Base-by-base conservation (phyloP, 2,888 invertebrate genomes). In the Cancer borealis region DNA sequence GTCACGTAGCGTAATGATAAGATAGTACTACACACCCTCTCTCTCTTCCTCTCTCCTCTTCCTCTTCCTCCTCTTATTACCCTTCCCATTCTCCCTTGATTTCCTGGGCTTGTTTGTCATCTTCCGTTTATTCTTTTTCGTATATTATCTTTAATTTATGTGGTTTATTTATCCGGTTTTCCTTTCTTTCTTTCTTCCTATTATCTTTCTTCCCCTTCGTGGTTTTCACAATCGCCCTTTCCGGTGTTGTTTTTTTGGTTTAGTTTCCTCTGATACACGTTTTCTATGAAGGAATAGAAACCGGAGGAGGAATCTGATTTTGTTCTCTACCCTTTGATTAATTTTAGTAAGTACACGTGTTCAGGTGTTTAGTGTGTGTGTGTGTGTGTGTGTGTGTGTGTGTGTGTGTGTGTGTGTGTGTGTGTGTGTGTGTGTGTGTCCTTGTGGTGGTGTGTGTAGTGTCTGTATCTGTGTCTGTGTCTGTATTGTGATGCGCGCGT, bases 371-470 rank as follows among this genome's bases (percentile, higher is more conserved):
- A 8, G 39, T 39, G 39, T 39, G 2, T 39, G 39, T 39, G 39
- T 39, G 39, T 39, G 39, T 39, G 47, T 84, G 26, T 49, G 47
- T 92, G 26, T 79, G 26, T 92, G 47, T 21, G 84, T 84, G 84
- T 46, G 47, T 92, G 39, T 39, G 39, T 39, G 39, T 39, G 39
- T 39, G 2, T 39, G 39, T 39, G 39, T 39, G 39, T 39, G 39
- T 39, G 47, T 84, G 26, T 49, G 47, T 92, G 26, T 79, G 26
- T 92, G 47, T 21, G 84, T 84, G 84, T 46, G 47, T 92, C 26
- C 46, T 87, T 87, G 49, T n/a, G 30, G 60, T 39, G 14, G 21
- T 92, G 45, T 66, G 39, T 92, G 79, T 39, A 73, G 8, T 66
- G 73, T 73, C 5, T 73, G 26, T 39, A 17, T 79, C 4, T 54